Conservation (phyloP, 1,140 invertebrate species). For the Papilio polyxenes region DNA sequence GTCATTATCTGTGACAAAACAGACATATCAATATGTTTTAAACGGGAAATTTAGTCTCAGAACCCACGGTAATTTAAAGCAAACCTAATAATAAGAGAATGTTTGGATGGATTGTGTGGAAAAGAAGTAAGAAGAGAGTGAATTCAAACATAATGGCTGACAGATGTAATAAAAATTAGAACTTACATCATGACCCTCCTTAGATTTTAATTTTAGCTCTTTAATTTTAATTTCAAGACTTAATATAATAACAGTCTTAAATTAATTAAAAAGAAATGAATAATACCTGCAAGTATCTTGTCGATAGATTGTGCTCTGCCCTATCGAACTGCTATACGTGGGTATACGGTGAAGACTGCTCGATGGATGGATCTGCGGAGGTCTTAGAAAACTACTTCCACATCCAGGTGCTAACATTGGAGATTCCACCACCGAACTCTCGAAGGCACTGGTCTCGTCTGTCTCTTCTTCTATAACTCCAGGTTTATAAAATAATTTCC, state of each 20-base stretch:
- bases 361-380: constrained; percentile 65
- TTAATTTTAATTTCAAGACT: no score
- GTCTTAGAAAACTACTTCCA: constrained; percentile 63
- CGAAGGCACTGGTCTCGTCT: constrained; percentile 75
- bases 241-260: not conserved
- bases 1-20: no score
- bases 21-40: no score
- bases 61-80: not conserved
- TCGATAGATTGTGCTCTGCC: constrained; percentile 71
- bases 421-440: constrained; percentile 71
- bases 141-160: no score
- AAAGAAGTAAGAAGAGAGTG: no score
- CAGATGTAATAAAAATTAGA: no score
- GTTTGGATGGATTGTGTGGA: not conserved
- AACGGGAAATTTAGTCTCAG: no score
- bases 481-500: constrained; percentile 77
- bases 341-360: constrained; percentile 77
- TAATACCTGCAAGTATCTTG: constrained; percentile 76
- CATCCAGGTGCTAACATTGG: constrained; percentile 65
- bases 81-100: not conserved
- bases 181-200: no score
- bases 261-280: not conserved
- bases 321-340: constrained; percentile 78
- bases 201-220: no score
- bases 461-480: constrained; percentile 78